Conservation (phyloP, 64 coral and sea anemone genomes). For the Anthopleura sola region DNA sequence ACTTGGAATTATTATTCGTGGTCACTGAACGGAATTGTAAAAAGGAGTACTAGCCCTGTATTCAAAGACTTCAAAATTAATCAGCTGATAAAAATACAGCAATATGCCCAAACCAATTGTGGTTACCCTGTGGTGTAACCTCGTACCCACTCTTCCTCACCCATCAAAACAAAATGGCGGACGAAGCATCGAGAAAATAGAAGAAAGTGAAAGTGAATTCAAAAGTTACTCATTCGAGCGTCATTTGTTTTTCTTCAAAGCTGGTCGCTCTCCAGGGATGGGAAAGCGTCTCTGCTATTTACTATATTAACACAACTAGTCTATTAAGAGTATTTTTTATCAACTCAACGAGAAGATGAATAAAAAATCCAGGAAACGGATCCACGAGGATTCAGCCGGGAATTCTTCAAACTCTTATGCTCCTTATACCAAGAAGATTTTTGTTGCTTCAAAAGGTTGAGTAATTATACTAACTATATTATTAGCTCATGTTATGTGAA, state of each 20-base stretch:
- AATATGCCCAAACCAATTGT: neutral
- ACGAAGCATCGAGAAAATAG: neutral
- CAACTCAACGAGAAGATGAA: neutral
- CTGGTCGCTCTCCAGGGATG: neutral
- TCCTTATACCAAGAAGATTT: neutral
- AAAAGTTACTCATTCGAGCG: neutral
- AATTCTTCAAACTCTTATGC: neutral
- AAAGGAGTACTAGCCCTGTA: too few species aligned
- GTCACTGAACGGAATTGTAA: too few species aligned
- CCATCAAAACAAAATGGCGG: neutral
- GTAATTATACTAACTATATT: neutral
- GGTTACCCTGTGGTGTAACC: neutral
- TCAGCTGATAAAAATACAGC: too few species aligned
- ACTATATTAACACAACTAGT: neutral
- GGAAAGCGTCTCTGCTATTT: neutral
- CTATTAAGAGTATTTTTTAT: neutral
- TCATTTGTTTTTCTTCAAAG: too few species aligned
- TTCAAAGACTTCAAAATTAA: too few species aligned
- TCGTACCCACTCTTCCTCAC: neutral
- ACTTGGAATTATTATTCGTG: too few species aligned
- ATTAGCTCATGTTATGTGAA: neutral
- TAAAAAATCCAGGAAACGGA: neutral
- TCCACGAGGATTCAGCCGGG: neutral
- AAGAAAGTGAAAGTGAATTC: neutral
- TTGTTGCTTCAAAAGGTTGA: neutral